Conservation (phyloP, 2,797 vertebrate genomes). For the Emys orbicularis region DNA sequence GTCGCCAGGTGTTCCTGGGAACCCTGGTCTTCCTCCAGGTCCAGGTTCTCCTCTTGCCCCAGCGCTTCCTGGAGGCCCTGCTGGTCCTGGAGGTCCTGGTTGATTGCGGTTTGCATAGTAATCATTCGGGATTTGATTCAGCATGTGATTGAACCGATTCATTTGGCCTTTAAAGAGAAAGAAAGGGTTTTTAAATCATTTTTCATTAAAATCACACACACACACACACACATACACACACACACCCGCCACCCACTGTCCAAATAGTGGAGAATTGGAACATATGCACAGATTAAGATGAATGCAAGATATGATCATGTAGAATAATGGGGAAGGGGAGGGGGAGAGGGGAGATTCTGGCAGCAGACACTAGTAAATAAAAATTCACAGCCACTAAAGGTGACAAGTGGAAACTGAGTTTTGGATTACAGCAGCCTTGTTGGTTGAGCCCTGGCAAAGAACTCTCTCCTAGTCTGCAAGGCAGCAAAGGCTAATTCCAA, state of each 20-base stretch:
- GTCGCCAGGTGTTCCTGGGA: conserved; percentile 90
- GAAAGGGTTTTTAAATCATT: background rate
- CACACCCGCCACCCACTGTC: background rate
- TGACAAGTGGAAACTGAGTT: background rate
- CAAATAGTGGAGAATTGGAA: background rate
- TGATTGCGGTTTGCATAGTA: conserved; percentile 89
- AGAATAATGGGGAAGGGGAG: background rate
- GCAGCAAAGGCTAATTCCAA: background rate
- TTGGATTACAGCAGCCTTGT: background rate
- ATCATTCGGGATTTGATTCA: conserved; percentile 96
- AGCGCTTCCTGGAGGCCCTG: conserved; percentile 86
- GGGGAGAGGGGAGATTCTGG: background rate
- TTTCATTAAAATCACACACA: background rate
- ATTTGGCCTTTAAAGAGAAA: conserved; percentile 89
- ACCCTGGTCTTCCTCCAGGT: conserved; percentile 89
- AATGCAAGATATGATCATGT: background rate
- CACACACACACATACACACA: background rate
- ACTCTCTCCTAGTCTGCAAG: background rate
- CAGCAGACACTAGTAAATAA: background rate
- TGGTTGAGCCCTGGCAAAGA: background rate
- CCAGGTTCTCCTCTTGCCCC: conserved; percentile 93
- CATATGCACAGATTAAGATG: background rate
- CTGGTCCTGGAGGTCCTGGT: conserved; percentile 91
- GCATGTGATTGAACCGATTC: conserved; percentile 91
- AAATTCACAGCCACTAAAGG: background rate